Evolutionary conservation across 1,140 invertebrate species (phyloP).

Genomic region (Pachypeltis micranthus): DNA sequence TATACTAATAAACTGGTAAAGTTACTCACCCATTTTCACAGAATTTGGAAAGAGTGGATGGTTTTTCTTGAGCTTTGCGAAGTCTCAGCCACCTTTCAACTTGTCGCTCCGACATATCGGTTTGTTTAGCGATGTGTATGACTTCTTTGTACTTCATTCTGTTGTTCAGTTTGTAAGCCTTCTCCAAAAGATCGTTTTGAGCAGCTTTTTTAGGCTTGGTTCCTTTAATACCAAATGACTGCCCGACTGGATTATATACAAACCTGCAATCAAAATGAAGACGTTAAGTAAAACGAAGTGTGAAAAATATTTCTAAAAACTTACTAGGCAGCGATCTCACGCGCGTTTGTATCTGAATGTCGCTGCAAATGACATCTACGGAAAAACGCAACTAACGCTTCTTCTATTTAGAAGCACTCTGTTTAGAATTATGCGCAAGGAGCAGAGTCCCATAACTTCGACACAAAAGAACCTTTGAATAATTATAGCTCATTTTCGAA

Average conservation of each 20-base stretch:
- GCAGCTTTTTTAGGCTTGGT: slow-evolving; percentile 58
- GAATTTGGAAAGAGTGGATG: slow-evolving; percentile 81
- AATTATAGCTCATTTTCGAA: too few relatives aligned
- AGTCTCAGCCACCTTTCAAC: slow-evolving; percentile 83
- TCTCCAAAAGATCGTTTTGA: slow-evolving; percentile 56
- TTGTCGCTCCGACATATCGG: slow-evolving; percentile 75
- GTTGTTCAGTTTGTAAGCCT: slow-evolving; percentile 49
- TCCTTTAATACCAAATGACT: slow-evolving; percentile 62
- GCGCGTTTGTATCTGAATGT: too few relatives aligned
- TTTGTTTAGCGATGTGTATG: slow-evolving; percentile 65
- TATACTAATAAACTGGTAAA: background rate
- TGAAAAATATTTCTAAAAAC: background rate
- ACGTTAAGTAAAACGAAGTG: too few relatives aligned
- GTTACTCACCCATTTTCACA: slow-evolving; percentile 60
- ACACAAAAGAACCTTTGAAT: too few relatives aligned
- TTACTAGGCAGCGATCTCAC: too few relatives aligned
- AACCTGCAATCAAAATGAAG: slow-evolving; percentile 48
- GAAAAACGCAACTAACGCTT: too few relatives aligned
- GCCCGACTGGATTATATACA: slow-evolving; percentile 62
- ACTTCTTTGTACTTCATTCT: slow-evolving; percentile 66
- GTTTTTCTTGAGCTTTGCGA: slow-evolving; percentile 67
- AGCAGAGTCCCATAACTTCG: too few relatives aligned
- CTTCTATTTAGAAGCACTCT: too few relatives aligned
- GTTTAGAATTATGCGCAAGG: too few relatives aligned
- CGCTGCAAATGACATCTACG: too few relatives aligned